Evolutionary conservation across 2,888 invertebrate genomes (phyloP).

Genomic region (Parnassius smintheus): DNA sequence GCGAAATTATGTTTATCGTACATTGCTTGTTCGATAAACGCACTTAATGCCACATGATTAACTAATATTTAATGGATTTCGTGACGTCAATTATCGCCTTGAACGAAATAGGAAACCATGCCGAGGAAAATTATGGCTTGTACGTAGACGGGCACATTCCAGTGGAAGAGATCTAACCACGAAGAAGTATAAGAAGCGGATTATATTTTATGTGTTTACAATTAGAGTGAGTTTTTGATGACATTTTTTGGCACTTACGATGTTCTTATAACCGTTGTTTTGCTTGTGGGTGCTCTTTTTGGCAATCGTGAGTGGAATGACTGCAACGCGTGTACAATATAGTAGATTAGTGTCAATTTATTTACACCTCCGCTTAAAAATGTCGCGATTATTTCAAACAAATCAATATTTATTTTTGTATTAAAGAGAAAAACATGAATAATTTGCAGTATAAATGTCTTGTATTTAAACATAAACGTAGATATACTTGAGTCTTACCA

Average conservation of each 20-base stretch:
- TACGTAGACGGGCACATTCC: neutral
- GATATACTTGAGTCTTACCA: too few species aligned
- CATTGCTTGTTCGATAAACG: constrained; percentile 8
- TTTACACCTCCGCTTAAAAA: constrained; percentile 5
- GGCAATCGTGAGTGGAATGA: constrained; percentile 19
- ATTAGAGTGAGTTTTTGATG: neutral
- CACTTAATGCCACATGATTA: constrained; percentile 12
- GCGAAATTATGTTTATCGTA: neutral
- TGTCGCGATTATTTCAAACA: too few species aligned
- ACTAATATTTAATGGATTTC: constrained; percentile 18
- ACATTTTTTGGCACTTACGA: too few species aligned
- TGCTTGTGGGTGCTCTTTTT: constrained; percentile 16
- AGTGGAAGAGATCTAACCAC: neutral
- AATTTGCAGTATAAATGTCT: too few species aligned
- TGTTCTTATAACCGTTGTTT: neutral
- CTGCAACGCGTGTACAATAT: constrained; percentile 12
- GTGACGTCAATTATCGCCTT: constrained; percentile 34
- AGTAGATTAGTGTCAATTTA: constrained; percentile 12
- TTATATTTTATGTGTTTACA: neutral
- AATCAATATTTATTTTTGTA: too few species aligned
- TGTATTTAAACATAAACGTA: too few species aligned
- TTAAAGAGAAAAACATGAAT: too few species aligned
- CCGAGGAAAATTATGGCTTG: constrained; percentile 30
- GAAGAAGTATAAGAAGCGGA: neutral
- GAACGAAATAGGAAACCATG: constrained; percentile 32